Evolutionary conservation across 2,888 invertebrate species (phyloP), one percentile per base, ranked within the genome.

Genomic region (Eupithecia subfuscata): DNA sequence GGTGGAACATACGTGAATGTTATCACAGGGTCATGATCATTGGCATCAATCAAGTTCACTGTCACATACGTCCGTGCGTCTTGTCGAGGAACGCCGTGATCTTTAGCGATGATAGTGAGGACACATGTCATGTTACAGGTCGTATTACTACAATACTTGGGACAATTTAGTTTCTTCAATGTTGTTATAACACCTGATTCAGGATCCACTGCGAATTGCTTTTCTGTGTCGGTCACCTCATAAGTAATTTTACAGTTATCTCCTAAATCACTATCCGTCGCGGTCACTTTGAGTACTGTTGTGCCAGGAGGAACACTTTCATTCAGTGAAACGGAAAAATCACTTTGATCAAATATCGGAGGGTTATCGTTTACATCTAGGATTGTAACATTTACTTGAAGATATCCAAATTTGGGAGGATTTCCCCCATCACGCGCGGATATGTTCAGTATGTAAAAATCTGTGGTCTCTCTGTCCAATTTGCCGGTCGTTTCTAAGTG

Each of bases 331-430:
- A 98, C 98, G 75, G 97, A 97, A 91, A 99, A 99, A 89, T 99
- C 98, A 93, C 98, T 98, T 89, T 98, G 98, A 91, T 98, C 98
- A 87, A 98, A 98, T 82, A 98, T 97, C 56, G 98, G 98, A 18
- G 98, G 98, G 92, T 98, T 98, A 89, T 99, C 99, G 89, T 99
- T 99, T 11, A 98, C 98, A 91, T 99, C 98, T 81, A 98, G 94
- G 79, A 99, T 97, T 72, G 98, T 97, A 22, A 99, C 98, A 90
- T 98, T 98, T 64, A 99, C 98, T 94, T 97, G 96, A 69, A 98
- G 95, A 89, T 97, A 98, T 64, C 98, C 98, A 86, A 96, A 96
- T 84, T 97, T 96, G 0, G 98, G 96, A 43, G 98, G 97, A 81
- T 94, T 96, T 2, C 98, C 98, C 30, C 98, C 97, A 91, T 99